phyloP scores from a whole-genome alignment of 2,797 vertebrate genomes.

The Schizothorax lantsangensis region DNA sequence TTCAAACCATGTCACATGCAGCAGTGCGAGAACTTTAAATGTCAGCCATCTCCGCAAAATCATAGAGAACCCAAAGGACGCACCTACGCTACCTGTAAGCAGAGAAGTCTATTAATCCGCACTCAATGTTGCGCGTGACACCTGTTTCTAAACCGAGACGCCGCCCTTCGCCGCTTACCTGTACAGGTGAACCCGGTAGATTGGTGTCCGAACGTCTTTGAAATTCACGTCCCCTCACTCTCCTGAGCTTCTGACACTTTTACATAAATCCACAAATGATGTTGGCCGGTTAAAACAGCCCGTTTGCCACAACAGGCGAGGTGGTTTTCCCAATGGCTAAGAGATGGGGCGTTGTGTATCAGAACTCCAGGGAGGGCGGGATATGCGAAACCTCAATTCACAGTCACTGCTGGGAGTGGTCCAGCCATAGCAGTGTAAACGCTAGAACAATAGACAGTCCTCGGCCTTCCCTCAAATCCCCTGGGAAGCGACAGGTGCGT shows the following conservation, averaged over 20 bases:
- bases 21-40: background rate
- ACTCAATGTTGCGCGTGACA: background rate
- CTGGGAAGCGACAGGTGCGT: conserved; percentile 32
- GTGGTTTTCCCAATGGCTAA: conserved; percentile 25
- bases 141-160: conserved; percentile 10
- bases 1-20: background rate
- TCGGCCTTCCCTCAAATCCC: conserved; percentile 12
- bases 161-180: conserved; percentile 45
- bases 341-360: conserved; percentile 25
- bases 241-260: conserved; percentile 22
- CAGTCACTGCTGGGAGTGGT: conserved; percentile 42
- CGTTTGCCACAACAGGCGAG: conserved; percentile 34
- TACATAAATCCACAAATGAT: conserved; percentile 43
- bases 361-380: conserved; percentile 37
- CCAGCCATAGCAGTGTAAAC: background rate
- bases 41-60: background rate
- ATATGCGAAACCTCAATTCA: conserved; percentile 39
- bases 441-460: background rate
- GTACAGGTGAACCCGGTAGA: conserved; percentile 40
- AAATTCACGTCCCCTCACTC: conserved; percentile 14
- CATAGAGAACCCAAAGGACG: background rate
- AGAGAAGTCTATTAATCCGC: background rate
- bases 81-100: background rate
- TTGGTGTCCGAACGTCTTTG: conserved; percentile 10
- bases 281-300: background rate